Evolutionary conservation across 2,113 vertebrate species (phyloP).

Genomic region (Balaenoptera acutorostrata): DNA sequence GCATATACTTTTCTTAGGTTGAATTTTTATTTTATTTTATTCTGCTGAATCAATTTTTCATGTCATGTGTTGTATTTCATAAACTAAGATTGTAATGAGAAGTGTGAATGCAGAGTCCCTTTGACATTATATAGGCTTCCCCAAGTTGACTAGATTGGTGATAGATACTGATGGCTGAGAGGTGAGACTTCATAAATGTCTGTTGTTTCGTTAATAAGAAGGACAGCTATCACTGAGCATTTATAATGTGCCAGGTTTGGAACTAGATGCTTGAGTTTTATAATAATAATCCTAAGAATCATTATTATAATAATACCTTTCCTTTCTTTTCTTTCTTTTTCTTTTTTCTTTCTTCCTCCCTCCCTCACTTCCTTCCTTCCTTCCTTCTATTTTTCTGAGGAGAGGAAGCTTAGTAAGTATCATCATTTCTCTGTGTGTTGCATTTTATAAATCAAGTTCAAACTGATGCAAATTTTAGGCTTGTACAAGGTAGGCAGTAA

Average conservation of each 20-base stretch:
- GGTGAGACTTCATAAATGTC: background rate
- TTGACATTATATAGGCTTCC: background rate
- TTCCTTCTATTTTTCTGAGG: background rate
- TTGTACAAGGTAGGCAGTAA: background rate
- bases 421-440: background rate
- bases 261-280: background rate
- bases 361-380: background rate
- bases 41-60: background rate
- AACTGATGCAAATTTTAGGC: background rate
- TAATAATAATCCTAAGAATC: background rate
- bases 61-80: background rate
- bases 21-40: background rate
- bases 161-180: background rate
- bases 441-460: conserved; percentile 4
- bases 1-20: background rate
- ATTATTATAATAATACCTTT: background rate
- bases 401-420: background rate
- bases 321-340: background rate
- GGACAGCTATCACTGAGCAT: background rate
- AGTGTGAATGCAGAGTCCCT: background rate
- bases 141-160: background rate
- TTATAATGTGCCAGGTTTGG: background rate
- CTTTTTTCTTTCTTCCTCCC: background rate
- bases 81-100: background rate
- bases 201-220: background rate